Base-by-base conservation (phyloP, 2,113 vertebrate species). In the Bos javanicus region DNA sequence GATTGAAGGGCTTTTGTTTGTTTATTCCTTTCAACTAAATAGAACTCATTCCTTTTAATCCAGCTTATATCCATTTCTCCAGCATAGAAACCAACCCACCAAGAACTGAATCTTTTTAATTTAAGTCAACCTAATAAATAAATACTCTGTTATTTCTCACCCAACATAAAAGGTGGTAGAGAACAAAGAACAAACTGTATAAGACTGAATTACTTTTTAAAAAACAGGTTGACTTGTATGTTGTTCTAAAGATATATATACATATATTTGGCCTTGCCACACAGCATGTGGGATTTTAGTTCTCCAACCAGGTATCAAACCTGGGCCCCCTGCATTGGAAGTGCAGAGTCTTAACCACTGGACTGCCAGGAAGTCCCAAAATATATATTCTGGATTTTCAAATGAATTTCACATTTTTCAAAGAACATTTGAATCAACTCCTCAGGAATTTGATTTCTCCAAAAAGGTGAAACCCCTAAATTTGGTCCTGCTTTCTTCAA, bases 11-110 rank as follows among this genome's bases (percentile, higher is more conserved):
- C 19, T 57, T 90, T 97, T 93, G 60, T 89, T 90, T 97, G 76
- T 92, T 95, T 87, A 52, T 91, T 85, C n/a, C n/a, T 97, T 14
- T 80, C 50, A 83, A 86, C 59, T 76, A 78, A 86, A 93, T 50
- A 93, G 67, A 91, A 93, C 50, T 54, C 16, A 91, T 67, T 87
- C n/a, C 46, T 33, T 95, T 97, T 89, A 91, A 96, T 85, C 93
- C 54, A 64, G 54, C 39, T 57, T 94, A 39, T 52, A 52, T 52
- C 23, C 89, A 92, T 93, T 95, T 96, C 90, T 96, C 67, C 46
- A 76, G 15, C n/a, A 26, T 85, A 54, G 85, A 97, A 90, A 96
- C 23, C 33, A 91, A 21, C 8, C 48, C 59, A 78, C 48, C 59
- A 78, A 95, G 80, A 95, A 76, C 85, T 64, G 54, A 81, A 86